Conservation (phyloP, 2,888 invertebrate species). For the Xanthostigma xanthostigma region DNA sequence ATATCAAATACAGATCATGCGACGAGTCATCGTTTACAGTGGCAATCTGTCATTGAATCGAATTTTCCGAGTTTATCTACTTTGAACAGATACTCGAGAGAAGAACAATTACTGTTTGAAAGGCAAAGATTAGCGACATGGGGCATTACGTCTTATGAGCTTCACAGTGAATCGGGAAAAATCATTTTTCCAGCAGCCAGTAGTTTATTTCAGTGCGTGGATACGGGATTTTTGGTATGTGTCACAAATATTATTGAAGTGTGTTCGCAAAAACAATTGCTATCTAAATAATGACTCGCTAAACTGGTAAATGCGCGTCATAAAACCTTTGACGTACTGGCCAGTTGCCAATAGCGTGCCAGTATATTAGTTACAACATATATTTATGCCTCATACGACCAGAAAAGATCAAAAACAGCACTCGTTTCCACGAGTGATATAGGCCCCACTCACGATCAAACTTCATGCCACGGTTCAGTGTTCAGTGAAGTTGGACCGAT, state of each 20-base stretch:
- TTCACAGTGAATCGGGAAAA: conserved; percentile 65
- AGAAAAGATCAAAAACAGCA: too few species aligned
- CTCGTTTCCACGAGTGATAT: too few species aligned
- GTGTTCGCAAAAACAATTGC: neutral
- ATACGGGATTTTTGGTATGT: conserved; percentile 52
- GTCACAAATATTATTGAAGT: neutral
- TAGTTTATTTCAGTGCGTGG: conserved; percentile 72
- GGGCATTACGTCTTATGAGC: conserved; percentile 89
- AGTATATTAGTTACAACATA: too few species aligned
- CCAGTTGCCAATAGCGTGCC: too few species aligned
- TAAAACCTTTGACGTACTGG: too few species aligned
- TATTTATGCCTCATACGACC: too few species aligned
- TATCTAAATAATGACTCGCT: too few species aligned
- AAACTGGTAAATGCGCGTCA: too few species aligned
- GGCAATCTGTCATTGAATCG: conserved; percentile 72
- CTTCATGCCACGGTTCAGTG: too few species aligned
- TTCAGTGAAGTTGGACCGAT: too few species aligned
- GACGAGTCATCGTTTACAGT: conserved; percentile 43
- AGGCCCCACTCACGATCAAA: too few species aligned
- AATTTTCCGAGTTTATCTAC: conserved; percentile 47
- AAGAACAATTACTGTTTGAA: conserved; percentile 84
- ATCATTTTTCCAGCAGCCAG: conserved; percentile 85
- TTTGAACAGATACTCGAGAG: conserved; percentile 53
- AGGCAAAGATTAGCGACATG: conserved; percentile 80
- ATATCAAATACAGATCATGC: conserved; percentile 48